A percentile compares a stretch with the other conserved stretches of the same genome.
Evolutionary conservation across 2,113 vertebrate genomes (phyloP).

Genomic region (Takifugu bimaculatus): DNA sequence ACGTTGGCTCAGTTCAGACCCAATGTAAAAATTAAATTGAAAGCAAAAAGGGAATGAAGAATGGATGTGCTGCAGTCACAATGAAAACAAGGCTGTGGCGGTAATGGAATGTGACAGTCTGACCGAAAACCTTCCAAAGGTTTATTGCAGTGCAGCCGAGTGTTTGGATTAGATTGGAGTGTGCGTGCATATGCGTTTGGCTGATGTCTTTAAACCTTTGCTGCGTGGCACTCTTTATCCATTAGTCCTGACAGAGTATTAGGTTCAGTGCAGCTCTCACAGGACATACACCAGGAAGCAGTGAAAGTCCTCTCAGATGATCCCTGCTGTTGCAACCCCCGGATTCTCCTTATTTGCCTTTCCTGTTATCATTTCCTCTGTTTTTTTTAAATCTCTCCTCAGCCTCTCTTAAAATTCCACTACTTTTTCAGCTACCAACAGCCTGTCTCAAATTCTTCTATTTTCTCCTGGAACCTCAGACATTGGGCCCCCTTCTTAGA

Average conservation of each 20-base stretch:
- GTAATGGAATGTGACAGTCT: neutral
- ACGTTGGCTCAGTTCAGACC: no score
- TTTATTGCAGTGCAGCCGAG: conserved; percentile 3
- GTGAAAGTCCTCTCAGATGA: conserved; percentile 19
- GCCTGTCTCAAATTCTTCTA: no score
- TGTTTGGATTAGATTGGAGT: conserved; percentile 10
- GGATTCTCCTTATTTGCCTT: conserved; percentile 36
- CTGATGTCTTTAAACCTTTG: conserved; percentile 30
- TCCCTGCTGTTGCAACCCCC: conserved; percentile 22
- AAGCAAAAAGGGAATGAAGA: no score
- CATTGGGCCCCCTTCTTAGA: conserved; percentile 1
- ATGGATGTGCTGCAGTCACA: neutral
- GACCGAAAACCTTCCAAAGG: conserved; percentile 3
- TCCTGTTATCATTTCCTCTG: conserved; percentile 11
- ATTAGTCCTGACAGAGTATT: conserved; percentile 35
- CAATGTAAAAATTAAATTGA: no score
- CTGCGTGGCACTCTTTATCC: conserved; percentile 21
- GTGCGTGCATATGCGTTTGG: conserved; percentile 17
- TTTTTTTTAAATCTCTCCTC: conserved; percentile 17
- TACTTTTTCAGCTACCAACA: no score
- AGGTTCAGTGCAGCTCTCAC: conserved; percentile 53
- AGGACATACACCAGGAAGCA: conserved; percentile 52
- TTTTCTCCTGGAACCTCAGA: conserved; percentile 13
- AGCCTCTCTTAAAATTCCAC: conserved; percentile 5
- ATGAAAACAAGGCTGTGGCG: neutral